Evolutionary conservation across 2,888 invertebrate genomes (phyloP), one percentile per base, ranked within the genome.

Genomic region (Pimpla rufipes): DNA sequence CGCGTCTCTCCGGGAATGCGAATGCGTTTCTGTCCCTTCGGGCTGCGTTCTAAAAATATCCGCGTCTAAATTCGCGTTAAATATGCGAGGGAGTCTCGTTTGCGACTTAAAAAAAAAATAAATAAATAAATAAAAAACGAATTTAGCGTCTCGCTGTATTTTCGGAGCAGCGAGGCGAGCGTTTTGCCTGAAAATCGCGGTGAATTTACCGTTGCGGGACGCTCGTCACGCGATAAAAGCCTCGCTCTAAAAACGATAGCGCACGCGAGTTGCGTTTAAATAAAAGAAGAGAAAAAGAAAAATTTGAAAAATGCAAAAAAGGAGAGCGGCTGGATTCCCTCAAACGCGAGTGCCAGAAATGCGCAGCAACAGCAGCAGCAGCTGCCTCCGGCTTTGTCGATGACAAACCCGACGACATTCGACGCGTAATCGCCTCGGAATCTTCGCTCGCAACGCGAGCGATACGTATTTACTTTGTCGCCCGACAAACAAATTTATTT

Each of bases 1-100:
- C 7, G 62, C 37, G 37, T 62, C 68, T 55, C 75, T 35, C 37
- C 5, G 29, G 23, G 55, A 80, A 80, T 70, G 75, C 68, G 64
- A 80, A 64, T 62, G 16, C 10, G 18, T n/a, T 75, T 68, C 16
- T 16, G 50, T 42, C 57, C 21, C 40, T 70, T 75, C 50, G 47
- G 37, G 37, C 55, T 57, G 75, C 16, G n/a, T 37, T 79, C 75
- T 71, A 75, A 79, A 79, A 79, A 83, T 83, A 83, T 10, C 70
- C 10, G 10, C 62, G 21, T 62, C 75, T 70, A 75, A 80, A 80
- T 80, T 75, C 45, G 68, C 67, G 52, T 75, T 68, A 13, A 59
- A n/a, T 5, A n/a, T 18, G 62, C 18, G 62, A 11, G 62, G 37
- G 37, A 18, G 62, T 62, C 62, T 18, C 37, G 1, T 6, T 18